A percentile compares a stretch with the other conserved stretches of the same genome.
phyloP scores from a whole-genome alignment of 1,140 invertebrate species.

The Neuroterus valhalla region DNA sequence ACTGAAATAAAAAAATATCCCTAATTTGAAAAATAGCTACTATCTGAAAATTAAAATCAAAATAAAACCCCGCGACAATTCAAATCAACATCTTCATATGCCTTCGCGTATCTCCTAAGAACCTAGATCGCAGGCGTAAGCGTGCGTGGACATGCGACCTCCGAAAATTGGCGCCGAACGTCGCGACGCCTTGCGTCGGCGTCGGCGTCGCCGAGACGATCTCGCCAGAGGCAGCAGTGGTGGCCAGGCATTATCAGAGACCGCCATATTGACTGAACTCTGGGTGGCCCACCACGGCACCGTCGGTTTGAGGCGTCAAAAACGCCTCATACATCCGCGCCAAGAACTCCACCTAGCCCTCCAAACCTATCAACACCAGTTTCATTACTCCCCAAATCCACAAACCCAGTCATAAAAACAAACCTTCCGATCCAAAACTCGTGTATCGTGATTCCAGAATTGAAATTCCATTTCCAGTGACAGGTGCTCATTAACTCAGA shows the following conservation, averaged over 20 bases:
- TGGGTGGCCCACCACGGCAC: slow-evolving; percentile 45
- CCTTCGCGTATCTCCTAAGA: slow-evolving; percentile 27
- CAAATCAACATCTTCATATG: slow-evolving; percentile 31
- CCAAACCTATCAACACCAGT: background rate
- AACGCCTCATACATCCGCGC: slow-evolving; percentile 11
- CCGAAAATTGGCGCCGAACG: slow-evolving; percentile 53
- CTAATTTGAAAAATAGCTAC: too few relatives aligned
- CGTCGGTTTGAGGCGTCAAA: slow-evolving; percentile 35
- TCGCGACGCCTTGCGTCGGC: slow-evolving; percentile 57
- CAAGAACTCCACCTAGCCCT: background rate
- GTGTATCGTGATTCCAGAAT: too few relatives aligned
- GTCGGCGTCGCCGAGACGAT: slow-evolving; percentile 56
- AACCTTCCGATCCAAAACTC: background rate
- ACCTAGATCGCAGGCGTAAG: slow-evolving; percentile 59
- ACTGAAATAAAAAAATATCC: too few relatives aligned
- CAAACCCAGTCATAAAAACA: background rate
- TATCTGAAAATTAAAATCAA: background rate
- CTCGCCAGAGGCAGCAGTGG: slow-evolving; percentile 53
- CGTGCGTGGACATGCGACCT: slow-evolving; percentile 49
- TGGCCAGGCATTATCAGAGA: slow-evolving; percentile 56
- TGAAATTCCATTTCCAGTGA: too few relatives aligned
- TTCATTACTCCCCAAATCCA: background rate
- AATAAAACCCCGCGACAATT: slow-evolving; percentile 29
- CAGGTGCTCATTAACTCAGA: too few relatives aligned
- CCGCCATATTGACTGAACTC: slow-evolving; percentile 57